Conservation (phyloP, 2,888 invertebrate genomes). For the Iselma pallidipennis region DNA sequence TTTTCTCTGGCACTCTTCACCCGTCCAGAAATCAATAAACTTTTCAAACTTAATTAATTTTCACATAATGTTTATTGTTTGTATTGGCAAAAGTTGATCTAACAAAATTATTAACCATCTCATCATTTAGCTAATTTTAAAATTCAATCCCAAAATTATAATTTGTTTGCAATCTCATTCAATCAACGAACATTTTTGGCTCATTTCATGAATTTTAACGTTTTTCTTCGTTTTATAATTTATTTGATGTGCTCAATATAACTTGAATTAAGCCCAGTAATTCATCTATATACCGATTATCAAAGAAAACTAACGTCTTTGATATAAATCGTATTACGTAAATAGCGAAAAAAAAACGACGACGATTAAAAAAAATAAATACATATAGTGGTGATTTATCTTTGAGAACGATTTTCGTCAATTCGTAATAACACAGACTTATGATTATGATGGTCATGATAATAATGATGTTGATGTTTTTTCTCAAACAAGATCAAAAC, state of each 20-base stretch:
- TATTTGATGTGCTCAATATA: conserved; percentile 26
- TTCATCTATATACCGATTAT: conserved; percentile 13
- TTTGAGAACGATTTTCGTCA: not conserved
- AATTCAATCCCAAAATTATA: conserved; percentile 29
- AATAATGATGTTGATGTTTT: not conserved
- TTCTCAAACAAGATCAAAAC: not conserved
- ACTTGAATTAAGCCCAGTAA: conserved; percentile 19
- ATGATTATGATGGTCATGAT: too few relatives aligned
- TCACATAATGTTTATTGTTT: conserved; percentile 17
- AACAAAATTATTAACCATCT: not conserved
- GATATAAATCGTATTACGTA: conserved; percentile 7
- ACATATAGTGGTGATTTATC: not conserved
- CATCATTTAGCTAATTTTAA: conserved; percentile 29
- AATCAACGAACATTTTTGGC: too few relatives aligned
- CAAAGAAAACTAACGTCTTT: conserved; percentile 21
- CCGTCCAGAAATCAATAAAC: not conserved
- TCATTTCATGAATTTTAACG: too few relatives aligned
- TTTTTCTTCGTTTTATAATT: too few relatives aligned
- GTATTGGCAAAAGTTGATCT: conserved; percentile 15
- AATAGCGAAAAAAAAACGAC: not conserved
- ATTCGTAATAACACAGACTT: too few relatives aligned
- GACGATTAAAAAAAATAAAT: not conserved
- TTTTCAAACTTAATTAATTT: conserved; percentile 2
- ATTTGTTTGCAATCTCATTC: too few relatives aligned
- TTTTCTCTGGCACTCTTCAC: not conserved